A percentile compares a stretch with the other conserved stretches of the same genome.
Evolutionary conservation across 53 echinoderm and acorn worm genomes (phyloP).

Genomic region (Temnopleurus reevesii): DNA sequence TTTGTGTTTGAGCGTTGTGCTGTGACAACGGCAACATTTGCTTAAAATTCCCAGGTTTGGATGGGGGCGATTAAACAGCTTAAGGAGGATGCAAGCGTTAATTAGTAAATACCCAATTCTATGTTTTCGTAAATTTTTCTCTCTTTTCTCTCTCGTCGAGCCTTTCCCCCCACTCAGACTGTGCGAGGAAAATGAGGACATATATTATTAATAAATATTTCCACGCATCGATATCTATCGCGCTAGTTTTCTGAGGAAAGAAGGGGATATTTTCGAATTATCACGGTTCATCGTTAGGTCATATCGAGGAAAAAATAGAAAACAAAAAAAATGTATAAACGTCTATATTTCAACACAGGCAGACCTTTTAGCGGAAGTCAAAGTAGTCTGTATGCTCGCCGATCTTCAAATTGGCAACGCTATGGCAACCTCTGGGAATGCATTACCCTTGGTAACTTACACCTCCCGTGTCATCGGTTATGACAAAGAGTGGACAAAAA

Average conservation of each 20-base stretch:
- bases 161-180: neutral
- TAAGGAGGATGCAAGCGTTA: slow-evolving; percentile 32
- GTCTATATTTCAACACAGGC: slow-evolving; percentile 10
- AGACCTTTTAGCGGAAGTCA: slow-evolving; percentile 25
- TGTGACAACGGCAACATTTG: too few relatives aligned
- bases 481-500: slow-evolving; percentile 32
- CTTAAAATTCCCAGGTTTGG: neutral
- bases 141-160: neutral
- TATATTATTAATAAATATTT: slow-evolving; percentile 37
- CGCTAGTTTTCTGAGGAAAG: slow-evolving; percentile 32
- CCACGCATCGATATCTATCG: slow-evolving; percentile 11
- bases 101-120: slow-evolving; percentile 55
- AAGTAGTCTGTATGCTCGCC: slow-evolving; percentile 42
- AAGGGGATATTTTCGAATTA: slow-evolving; percentile 25
- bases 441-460: slow-evolving; percentile 10
- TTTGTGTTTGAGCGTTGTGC: too few relatives aligned
- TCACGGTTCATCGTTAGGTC: slow-evolving; percentile 30
- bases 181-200: neutral
- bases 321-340: neutral
- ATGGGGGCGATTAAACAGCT: slow-evolving; percentile 25
- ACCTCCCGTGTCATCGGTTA: slow-evolving; percentile 29
- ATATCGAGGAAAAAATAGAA: neutral
- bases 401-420: slow-evolving; percentile 37
- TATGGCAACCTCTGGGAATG: neutral
- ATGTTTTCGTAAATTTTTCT: neutral